phyloP scores from a whole-genome alignment of 2,113 vertebrate species.

The Capreolus pygargus region DNA sequence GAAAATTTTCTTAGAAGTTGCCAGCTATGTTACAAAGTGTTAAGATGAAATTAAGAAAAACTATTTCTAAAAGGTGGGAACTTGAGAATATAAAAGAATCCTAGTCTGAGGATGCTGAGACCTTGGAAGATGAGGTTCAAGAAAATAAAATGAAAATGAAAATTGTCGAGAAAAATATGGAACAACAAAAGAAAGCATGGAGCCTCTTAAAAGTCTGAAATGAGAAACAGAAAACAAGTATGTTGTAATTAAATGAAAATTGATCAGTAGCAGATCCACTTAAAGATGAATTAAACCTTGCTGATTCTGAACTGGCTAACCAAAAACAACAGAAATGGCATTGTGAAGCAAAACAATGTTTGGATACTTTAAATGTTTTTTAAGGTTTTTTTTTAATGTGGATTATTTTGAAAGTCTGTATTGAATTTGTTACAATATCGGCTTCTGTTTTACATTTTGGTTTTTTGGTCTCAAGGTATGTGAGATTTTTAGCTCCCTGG shows the following conservation, averaged over 20 bases:
- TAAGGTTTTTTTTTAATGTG: neutral
- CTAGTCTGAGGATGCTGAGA: conserved; percentile 87
- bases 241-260: conserved; percentile 88
- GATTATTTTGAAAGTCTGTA: neutral
- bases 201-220: conserved; percentile 77
- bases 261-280: conserved; percentile 84
- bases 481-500: neutral
- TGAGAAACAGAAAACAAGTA: conserved; percentile 85
- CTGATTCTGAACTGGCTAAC: conserved; percentile 86
- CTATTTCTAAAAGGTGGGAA: conserved; percentile 86
- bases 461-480: neutral
- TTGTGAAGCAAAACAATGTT: conserved; percentile 89
- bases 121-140: conserved; percentile 91
- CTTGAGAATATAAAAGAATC: conserved; percentile 92
- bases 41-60: conserved; percentile 84
- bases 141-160: conserved; percentile 88
- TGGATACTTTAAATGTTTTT: conserved; percentile 80
- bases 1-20: neutral
- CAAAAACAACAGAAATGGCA: conserved; percentile 87
- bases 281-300: conserved; percentile 90
- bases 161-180: conserved; percentile 77
- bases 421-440: neutral
- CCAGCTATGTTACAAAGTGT: neutral
- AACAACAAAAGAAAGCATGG: conserved; percentile 79
- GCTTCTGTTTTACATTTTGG: neutral